Evolutionary conservation across 1,140 invertebrate species (phyloP).

Genomic region (Aphaenogaster floridana): DNA sequence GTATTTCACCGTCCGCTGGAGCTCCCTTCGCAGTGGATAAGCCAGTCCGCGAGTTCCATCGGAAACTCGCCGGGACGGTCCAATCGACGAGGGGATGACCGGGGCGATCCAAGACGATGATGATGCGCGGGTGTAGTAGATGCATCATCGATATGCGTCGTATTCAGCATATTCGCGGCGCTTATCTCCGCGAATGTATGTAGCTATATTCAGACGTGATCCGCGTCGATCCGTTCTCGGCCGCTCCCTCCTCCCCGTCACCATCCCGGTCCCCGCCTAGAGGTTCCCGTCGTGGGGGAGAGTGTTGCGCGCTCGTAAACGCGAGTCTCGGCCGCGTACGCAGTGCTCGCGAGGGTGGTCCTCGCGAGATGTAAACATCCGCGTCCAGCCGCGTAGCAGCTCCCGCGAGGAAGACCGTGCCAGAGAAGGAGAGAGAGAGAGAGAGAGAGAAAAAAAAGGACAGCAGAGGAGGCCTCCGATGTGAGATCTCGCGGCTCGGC

Average conservation of each 20-base stretch:
- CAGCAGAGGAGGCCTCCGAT: too few relatives aligned
- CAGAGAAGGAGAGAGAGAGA: too few relatives aligned
- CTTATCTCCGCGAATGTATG: not conserved
- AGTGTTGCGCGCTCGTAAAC: not conserved
- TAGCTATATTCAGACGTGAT: not conserved
- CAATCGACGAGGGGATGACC: not conserved
- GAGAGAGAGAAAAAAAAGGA: too few relatives aligned
- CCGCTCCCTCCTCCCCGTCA: not conserved
- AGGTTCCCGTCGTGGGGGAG: not conserved
- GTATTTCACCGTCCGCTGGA: not conserved
- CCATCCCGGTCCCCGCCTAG: not conserved
- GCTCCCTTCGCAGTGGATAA: not conserved
- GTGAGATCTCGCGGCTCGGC: not conserved
- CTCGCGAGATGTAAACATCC: conserved; percentile 24
- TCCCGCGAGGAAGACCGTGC: not conserved
- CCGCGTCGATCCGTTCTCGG: not conserved
- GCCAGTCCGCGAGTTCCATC: not conserved
- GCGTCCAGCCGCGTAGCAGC: not conserved
- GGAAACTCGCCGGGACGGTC: conserved; percentile 8
- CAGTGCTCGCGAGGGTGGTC: not conserved
- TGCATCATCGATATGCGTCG: conserved; percentile 19
- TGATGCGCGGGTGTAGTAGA: not conserved
- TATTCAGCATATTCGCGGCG: not conserved
- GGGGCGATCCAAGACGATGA: not conserved
- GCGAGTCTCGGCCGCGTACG: not conserved